These are phyloP conservation scores for Adelosebastes latens DNA, from an alignment of 2,797 vertebrate species.

Conservation along the genomic window DNA sequence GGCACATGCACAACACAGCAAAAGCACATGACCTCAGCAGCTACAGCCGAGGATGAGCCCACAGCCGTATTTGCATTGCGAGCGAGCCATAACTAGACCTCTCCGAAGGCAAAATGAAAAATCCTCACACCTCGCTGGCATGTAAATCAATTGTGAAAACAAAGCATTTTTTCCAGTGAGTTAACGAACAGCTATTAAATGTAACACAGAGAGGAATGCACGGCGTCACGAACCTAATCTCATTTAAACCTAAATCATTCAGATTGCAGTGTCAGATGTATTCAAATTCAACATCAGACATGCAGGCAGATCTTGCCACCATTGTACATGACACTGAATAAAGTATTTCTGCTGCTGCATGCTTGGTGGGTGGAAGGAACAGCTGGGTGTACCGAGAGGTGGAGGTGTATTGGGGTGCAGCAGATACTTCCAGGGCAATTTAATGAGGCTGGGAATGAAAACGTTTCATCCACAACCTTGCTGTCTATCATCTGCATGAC, in stretches of 20 bases:
- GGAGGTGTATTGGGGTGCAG: constrained; percentile 33
- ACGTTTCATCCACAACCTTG: constrained; percentile 6
- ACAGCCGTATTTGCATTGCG: constrained; percentile 24
- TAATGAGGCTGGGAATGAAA: constrained; percentile 37
- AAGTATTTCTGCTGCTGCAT: constrained; percentile 54
- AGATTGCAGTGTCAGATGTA: constrained; percentile 57
- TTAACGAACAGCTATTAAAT: constrained; percentile 61
- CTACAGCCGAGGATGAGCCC: constrained; percentile 1
- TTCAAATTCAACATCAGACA: constrained; percentile 63
- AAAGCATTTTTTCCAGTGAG: constrained; percentile 24
- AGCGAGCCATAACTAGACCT: constrained; percentile 7
- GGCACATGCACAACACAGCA: constrained; percentile 24
- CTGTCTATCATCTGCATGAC: constrained; percentile 12
- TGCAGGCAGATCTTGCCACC: constrained; percentile 17
- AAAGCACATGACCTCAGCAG: constrained; percentile 17
- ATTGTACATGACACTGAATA: constrained; percentile 61
- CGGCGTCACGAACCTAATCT: constrained; percentile 23
- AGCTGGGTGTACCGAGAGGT: background rate
- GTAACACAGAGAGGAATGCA: constrained; percentile 26
- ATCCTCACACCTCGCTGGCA: constrained; percentile 30
- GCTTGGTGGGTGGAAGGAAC: constrained; percentile 4
- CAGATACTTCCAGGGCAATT: constrained; percentile 39
- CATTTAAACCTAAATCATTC: constrained; percentile 50
- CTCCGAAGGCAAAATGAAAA: constrained; percentile 38
- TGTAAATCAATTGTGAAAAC: constrained; percentile 67